Base-by-base conservation (phyloP, 2,113 vertebrate species). In the Spea bombifrons region DNA sequence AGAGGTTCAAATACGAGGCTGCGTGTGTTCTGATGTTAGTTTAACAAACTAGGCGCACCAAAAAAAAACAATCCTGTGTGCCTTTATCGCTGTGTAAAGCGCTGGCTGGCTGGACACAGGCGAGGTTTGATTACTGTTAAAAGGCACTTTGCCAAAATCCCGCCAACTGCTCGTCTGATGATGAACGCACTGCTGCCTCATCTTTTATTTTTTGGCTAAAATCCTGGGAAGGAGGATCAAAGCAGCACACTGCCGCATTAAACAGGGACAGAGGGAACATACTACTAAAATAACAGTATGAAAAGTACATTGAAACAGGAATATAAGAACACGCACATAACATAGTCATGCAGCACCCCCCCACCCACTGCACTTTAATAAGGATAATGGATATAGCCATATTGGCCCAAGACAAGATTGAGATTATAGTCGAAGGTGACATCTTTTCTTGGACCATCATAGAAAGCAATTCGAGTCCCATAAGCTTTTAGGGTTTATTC, bases 181-280 rank as follows among this genome's bases (percentile, higher is more conserved):
- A 79, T 79, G 77, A 49, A 79, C 73, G 70, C 45, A 47, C 66
- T 66, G 70, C 77, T 46, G 66, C 45, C 76, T 74, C 67, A 75
- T 50, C 73, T 83, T 86, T 83, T 82, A 47, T 82, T 81, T 83
- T 68, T 61, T 83, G 81, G 75, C 84, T 45, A 52, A 86, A 83
- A 79, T 83, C 76, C 84, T 83, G 84, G 77, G 68, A 83, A 86
- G 83, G 78, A 78, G 75, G 74, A 73, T 73, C 53, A 72, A 83
- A 52, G 68, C 70, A 2, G n/a, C 84, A 80, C 86, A 83, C 70
- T 78, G 65, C 64, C 48, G 81, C 9, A 63, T 84, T 89, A 87
- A 87, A 85, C 84, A 73, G 81, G 71, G 81, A 73, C 63, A 76
- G 82, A 53, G 69, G 63, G 82, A 83, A 65, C 16, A 57, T 50